Percentiles rank a stretch among this genome's conserved stretches.
Evolutionary conservation across 1,140 invertebrate genomes (phyloP).

Genomic region (Ptiloglossa arizonensis): DNA sequence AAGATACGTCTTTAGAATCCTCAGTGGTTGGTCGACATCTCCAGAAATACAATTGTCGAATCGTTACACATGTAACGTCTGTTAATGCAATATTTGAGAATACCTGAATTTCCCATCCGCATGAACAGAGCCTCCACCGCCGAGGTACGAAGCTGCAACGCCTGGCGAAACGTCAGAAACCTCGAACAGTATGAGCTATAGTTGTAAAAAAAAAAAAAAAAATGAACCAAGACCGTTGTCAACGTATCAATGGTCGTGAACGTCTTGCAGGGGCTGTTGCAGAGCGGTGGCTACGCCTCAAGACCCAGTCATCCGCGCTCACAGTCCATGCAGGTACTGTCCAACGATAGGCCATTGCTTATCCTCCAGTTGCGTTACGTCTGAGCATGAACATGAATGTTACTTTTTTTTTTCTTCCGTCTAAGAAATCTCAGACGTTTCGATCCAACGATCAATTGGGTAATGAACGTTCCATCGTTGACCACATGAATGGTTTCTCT

Average conservation of each 20-base stretch:
- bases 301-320: constrained; percentile 79
- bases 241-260: constrained; percentile 55
- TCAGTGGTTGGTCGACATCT: too few relatives aligned
- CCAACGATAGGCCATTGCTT: constrained; percentile 3
- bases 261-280: constrained; percentile 80
- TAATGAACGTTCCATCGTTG: too few relatives aligned
- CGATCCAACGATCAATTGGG: not conserved
- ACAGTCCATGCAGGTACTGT: constrained; percentile 80
- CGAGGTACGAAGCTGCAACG: too few relatives aligned
- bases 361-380: not conserved
- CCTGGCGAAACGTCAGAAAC: not conserved
- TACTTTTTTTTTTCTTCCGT: not conserved
- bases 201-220: not conserved
- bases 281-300: constrained; percentile 78
- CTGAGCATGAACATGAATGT: not conserved
- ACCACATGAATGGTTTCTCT: not conserved
- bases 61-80: too few relatives aligned
- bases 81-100: too few relatives aligned
- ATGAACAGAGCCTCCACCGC: too few relatives aligned
- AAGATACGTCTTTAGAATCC: too few relatives aligned
- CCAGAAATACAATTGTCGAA: too few relatives aligned
- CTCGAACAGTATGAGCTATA: not conserved
- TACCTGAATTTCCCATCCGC: too few relatives aligned
- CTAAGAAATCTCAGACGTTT: not conserved
- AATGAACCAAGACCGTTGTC: constrained; percentile 2